Evolutionary conservation across 2,113 vertebrate genomes (phyloP).

Genomic region (Mustela lutreola): DNA sequence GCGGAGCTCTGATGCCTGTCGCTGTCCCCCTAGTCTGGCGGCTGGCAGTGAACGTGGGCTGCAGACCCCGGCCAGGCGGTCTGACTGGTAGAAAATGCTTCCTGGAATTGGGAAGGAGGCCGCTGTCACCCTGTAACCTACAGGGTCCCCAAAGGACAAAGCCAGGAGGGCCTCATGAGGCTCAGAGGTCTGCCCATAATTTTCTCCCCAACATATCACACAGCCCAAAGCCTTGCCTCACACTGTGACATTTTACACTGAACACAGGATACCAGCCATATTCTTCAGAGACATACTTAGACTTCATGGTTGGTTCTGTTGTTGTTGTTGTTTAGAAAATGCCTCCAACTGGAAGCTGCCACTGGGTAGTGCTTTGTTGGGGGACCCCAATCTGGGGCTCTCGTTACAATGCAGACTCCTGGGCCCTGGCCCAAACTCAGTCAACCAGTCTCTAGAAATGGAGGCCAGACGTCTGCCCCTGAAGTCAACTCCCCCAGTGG

Average conservation of each 20-base stretch:
- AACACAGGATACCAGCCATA: background rate
- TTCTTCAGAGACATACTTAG: background rate
- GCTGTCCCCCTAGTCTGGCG: background rate
- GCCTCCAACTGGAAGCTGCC: background rate
- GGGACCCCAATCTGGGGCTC: background rate
- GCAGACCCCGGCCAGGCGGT: background rate
- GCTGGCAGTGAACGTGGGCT: background rate
- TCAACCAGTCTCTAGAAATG: background rate
- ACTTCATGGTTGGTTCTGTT: background rate
- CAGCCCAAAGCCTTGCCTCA: background rate
- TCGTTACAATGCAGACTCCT: background rate
- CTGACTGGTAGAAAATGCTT: background rate
- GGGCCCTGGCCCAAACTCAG: background rate
- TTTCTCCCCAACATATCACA: background rate
- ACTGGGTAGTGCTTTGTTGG: background rate
- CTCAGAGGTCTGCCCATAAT: background rate
- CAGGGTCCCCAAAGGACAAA: background rate
- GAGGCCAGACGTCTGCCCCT: background rate
- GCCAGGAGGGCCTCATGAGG: background rate
- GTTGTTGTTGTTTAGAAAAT: background rate
- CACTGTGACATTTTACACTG: background rate
- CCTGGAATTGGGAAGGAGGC: background rate
- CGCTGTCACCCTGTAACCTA: background rate
- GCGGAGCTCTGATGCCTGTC: background rate
- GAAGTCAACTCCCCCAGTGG: background rate